Percentiles rank a stretch among this genome's conserved stretches.
These are phyloP conservation scores for Aix galericulata DNA, from an alignment of 2,113 vertebrate species.

Conservation along the genomic window DNA sequence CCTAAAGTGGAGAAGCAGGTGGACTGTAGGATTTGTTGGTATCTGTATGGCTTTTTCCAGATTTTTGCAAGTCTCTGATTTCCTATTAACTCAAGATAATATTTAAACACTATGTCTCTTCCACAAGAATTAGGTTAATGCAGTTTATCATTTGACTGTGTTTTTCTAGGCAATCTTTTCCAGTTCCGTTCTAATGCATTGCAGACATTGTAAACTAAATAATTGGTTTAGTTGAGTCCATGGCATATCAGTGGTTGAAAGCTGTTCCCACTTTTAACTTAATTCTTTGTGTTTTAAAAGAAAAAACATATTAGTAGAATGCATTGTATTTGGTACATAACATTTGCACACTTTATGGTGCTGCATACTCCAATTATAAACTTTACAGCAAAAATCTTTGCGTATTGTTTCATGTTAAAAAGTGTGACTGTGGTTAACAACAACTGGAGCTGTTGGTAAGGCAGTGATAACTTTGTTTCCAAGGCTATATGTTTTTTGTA, in stretches of 20 bases:
- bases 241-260: neutral
- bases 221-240: neutral
- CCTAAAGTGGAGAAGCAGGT: neutral
- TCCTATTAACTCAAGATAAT: neutral
- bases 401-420: neutral
- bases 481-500: neutral
- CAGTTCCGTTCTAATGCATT: neutral
- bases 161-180: neutral
- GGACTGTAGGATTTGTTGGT: neutral
- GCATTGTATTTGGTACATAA: neutral
- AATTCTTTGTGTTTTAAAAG: neutral
- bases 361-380: neutral
- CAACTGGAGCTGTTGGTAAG: neutral
- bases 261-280: neutral
- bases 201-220: neutral
- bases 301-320: neutral
- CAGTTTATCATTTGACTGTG: neutral
- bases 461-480: neutral
- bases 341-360: neutral
- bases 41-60: neutral
- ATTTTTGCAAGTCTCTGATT: neutral
- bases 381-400: neutral
- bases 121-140: neutral
- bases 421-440: neutral
- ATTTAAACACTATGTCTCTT: neutral